Evolutionary conservation across 2,888 invertebrate genomes (phyloP), one percentile per base, ranked within the genome.

Genomic region (Nemoura dubitans): DNA sequence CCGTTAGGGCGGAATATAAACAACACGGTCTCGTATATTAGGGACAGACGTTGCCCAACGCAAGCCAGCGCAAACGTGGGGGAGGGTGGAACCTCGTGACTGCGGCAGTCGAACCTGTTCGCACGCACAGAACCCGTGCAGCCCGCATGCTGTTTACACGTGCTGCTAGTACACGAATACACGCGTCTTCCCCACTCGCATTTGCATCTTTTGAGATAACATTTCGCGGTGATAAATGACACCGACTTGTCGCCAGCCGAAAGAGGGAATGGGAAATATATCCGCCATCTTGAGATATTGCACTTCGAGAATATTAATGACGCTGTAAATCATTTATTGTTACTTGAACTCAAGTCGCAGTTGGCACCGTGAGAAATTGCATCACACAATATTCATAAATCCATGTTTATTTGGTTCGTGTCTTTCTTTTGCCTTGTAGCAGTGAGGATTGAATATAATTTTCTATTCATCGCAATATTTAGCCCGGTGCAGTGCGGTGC

Each of bases 1-100:
- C 80, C 26, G 30, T 81, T 81, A 59, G 59, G 59, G 59, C 21
- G 26, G 76, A 59, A 84, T 59, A 84, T 21, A 83, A 21, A 83
- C 83, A 83, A 78, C 27, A n/a, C 14, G 27, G 21, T 6, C 76
- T 21, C 2, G 21, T 10, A n/a, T n/a, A n/a, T 36, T 3, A 36
- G 5, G 10, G 3, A 10, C 36, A 3, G 10, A 36, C 36, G 36
- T 10, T 6, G 36, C 36, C 36, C 36, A 36, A 36, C 36, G 36
- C 36, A 36, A 36, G 5, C 36, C 10, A 36, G 10, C 36, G 36
- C 36, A 36, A 36, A 3, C 36, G 3, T n/a, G n/a, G n/a, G n/a
- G n/a, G n/a, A n/a, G n/a, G 10, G 10, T 10, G 36, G 5, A 36
- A 36, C 36, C 36, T 10, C 21, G 16, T 21, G 21, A 7, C 59